Base-by-base conservation (phyloP, 2,888 invertebrate genomes). In the Fissipunctia ypsillon region DNA sequence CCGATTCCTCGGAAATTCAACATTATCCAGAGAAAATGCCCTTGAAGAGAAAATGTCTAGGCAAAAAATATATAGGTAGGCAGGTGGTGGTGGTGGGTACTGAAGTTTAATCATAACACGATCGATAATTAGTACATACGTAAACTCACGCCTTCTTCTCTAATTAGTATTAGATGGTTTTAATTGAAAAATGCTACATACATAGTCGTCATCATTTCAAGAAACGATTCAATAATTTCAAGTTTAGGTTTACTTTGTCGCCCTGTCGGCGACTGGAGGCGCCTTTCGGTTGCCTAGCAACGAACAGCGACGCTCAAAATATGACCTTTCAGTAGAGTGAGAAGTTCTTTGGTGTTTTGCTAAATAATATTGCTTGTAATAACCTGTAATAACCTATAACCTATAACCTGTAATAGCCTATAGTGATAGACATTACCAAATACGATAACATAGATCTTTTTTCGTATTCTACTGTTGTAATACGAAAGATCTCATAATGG, bases 211-310 rank as follows among this genome's bases (percentile, higher is more conserved):
- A 25, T 16, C 9, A 12, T 65, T 60, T 45, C 10, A 31, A 50
- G 28, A 12, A 43, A 74, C 28, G 54, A 67, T 81, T 50, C 52
- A 61, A 70, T 76, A 14, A 72, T 78, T 72, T 78, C 72, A 68
- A 80, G 48, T 60, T 74, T 9, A 59, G 14, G 31, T 66, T 57
- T 69, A 76, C 72, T 57, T 72, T 54, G 75, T 61, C 45, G 68
- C 31, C 54, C 59, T 22, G 66, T 50, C 76, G 60, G 64, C 63
- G 69, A 61, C 63, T 48, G 67, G 19, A 77, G 68, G 74, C 84
- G 72, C 66, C 61, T 69, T 48, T 43, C 52, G 25, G 74, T 83
- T 84, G 76, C 84, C 35, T 83, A 74, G 85, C 80, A 85, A 81
- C 84, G 66, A 41, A 59, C 41, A 22, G 63, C 59, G 79, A 59